These are phyloP conservation scores for Cydia splendana DNA, from an alignment of 1,140 invertebrate genomes.

Conservation along the genomic window DNA sequence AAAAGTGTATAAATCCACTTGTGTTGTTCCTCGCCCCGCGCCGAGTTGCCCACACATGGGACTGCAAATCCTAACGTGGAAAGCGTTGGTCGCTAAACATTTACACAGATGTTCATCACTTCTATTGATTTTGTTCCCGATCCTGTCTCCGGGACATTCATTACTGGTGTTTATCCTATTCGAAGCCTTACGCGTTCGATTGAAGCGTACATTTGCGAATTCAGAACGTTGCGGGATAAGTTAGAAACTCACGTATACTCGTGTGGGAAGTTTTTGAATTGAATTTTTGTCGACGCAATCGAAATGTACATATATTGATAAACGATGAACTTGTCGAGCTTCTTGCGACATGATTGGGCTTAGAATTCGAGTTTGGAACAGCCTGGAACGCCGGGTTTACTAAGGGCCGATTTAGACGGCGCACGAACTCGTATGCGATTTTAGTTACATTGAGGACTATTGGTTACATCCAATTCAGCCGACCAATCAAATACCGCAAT, in stretches of 20 bases:
- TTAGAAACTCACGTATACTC: slow-evolving; percentile 13
- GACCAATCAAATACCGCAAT: too few relatives aligned
- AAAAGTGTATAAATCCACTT: slow-evolving; percentile 23
- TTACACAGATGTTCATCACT: slow-evolving; percentile 32
- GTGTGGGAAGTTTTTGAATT: slow-evolving; percentile 39
- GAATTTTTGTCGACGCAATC: slow-evolving; percentile 40
- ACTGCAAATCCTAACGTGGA: slow-evolving; percentile 15
- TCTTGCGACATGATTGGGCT: slow-evolving; percentile 14
- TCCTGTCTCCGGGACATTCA: slow-evolving; percentile 13
- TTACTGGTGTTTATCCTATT: slow-evolving; percentile 8
- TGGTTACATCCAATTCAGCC: too few relatives aligned
- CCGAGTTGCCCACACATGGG: slow-evolving; percentile 9
- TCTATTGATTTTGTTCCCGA: slow-evolving; percentile 29
- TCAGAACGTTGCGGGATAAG: slow-evolving; percentile 2
- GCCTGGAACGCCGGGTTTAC: background rate
- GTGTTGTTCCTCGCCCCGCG: background rate
- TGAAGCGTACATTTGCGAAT: background rate
- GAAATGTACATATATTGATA: slow-evolving; percentile 16
- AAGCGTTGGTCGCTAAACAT: slow-evolving; percentile 24
- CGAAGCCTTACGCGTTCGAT: background rate
- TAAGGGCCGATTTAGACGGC: too few relatives aligned
- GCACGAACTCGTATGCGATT: too few relatives aligned
- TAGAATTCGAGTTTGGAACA: slow-evolving; percentile 25
- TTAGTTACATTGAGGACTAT: too few relatives aligned
- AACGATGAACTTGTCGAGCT: slow-evolving; percentile 13